Base-by-base conservation (phyloP, 2,113 vertebrate genomes). In the Otocyon megalotis region DNA sequence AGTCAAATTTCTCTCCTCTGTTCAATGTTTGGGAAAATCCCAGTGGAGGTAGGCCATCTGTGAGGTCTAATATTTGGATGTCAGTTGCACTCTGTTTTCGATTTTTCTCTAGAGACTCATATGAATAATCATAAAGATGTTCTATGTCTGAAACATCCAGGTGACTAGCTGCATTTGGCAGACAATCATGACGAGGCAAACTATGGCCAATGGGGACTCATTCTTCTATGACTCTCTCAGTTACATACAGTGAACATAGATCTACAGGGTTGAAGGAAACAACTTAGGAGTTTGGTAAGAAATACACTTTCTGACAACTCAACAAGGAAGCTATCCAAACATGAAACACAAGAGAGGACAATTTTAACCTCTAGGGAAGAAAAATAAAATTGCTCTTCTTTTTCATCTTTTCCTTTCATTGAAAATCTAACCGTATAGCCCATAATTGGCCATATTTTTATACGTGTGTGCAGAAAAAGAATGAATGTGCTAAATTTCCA, bases 21-120 rank as follows among this genome's bases (percentile, higher is more conserved):
- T 15, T 58, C 82, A 97, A 37, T 53, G 14, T 79, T 93, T 71
- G 77, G 43, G 88, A 63, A 93, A 94, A 96, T 92, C 96, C 48
- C 35, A 89, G 35, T 56, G 60, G 93, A 74, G 13, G 17, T 50
- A 16, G 85, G 79, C 89, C 95, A 96, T 84, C 7, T 56, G 93
- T 82, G 19, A 81, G 58, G 74, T 77, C 69, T 94, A 91, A 56
- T 32, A 56, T 58, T 92, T 81, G 63, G 24, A 92, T 50, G 32
- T 88, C 76, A 53, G 26, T 67, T 94, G 81, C 71, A 85, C 8
- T 93, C 62, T 37, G 32, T 71, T 79, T 97, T 56, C 32, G 71
- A 96, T 88, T 87, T 93, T 93, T 87, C 87, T 87, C 90, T 82
- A 26, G 54, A 94, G 54, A 80, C 79, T 43, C 24, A 16, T 22